Evolutionary conservation across 1,140 invertebrate species (phyloP).

Genomic region (Cydia splendana): DNA sequence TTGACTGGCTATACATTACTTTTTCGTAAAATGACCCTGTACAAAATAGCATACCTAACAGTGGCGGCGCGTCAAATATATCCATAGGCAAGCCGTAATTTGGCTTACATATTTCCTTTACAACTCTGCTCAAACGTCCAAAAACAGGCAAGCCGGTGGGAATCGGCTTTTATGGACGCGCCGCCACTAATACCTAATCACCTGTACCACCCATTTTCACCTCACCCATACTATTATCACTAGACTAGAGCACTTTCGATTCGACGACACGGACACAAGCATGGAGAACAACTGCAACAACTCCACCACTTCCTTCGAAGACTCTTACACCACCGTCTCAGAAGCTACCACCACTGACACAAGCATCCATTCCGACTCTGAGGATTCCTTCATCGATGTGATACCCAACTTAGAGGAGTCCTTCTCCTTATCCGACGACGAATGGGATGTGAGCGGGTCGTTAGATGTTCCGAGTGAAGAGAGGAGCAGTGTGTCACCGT

Average conservation of each 20-base stretch:
- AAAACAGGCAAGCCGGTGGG: no score
- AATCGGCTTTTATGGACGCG: no score
- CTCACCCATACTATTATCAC: not conserved
- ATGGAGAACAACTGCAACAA: not conserved
- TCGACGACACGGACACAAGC: conserved; percentile 1
- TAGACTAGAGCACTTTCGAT: not conserved
- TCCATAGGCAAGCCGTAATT: no score
- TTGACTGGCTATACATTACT: no score
- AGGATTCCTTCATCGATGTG: conserved; percentile 5
- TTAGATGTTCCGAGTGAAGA: conserved; percentile 38
- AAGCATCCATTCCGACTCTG: conserved; percentile 41
- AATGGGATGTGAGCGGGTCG: conserved; percentile 51
- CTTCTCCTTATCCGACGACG: conserved; percentile 38
- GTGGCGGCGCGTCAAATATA: no score
- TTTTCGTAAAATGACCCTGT: no score
- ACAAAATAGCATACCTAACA: no score
- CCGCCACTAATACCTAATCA: not conserved
- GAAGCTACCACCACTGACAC: conserved; percentile 59
- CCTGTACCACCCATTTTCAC: not conserved
- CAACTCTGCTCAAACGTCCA: no score
- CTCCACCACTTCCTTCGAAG: conserved; percentile 23
- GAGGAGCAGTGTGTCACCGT: not conserved
- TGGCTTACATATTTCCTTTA: no score
- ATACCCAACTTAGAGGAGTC: conserved; percentile 21
- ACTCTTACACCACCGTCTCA: conserved; percentile 54